Evolutionary conservation across 2,113 vertebrate species (phyloP).

Genomic region (Phrynosoma platyrhinos): DNA sequence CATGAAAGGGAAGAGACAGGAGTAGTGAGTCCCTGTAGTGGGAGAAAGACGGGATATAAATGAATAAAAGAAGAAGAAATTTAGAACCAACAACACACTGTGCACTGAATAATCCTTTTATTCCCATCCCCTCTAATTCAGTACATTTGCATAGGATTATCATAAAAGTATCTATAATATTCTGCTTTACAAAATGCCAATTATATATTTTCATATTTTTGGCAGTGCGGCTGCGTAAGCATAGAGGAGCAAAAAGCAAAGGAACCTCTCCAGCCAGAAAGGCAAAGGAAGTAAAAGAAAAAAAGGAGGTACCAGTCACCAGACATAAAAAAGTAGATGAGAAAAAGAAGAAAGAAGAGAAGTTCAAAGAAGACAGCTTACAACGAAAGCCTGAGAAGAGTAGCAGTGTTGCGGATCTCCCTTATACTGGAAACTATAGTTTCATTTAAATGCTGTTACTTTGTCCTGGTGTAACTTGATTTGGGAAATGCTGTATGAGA

Average conservation of each 20-base stretch:
- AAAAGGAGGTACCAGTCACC: background rate
- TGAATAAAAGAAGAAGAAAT: background rate
- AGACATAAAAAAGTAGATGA: background rate
- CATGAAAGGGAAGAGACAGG: background rate
- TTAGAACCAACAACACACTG: background rate
- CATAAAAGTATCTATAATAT: background rate
- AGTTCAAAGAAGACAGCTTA: background rate
- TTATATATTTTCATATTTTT: background rate
- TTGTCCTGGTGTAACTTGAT: conserved; percentile 13
- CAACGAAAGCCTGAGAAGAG: background rate
- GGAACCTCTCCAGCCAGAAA: background rate
- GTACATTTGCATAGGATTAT: background rate
- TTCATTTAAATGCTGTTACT: conserved; percentile 11
- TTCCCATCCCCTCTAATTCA: background rate
- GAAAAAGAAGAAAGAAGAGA: background rate
- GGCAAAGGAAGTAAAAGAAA: background rate
- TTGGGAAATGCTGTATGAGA: background rate
- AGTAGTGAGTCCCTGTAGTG: background rate
- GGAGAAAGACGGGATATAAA: too few species aligned
- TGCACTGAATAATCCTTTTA: background rate
- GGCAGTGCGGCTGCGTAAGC: background rate
- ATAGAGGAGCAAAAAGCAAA: background rate
- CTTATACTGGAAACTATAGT: conserved; percentile 51
- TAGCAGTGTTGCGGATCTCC: conserved; percentile 27
- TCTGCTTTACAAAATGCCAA: background rate